Evolutionary conservation across 2,888 invertebrate genomes (phyloP).

Genomic region (Crematogaster levior): DNA sequence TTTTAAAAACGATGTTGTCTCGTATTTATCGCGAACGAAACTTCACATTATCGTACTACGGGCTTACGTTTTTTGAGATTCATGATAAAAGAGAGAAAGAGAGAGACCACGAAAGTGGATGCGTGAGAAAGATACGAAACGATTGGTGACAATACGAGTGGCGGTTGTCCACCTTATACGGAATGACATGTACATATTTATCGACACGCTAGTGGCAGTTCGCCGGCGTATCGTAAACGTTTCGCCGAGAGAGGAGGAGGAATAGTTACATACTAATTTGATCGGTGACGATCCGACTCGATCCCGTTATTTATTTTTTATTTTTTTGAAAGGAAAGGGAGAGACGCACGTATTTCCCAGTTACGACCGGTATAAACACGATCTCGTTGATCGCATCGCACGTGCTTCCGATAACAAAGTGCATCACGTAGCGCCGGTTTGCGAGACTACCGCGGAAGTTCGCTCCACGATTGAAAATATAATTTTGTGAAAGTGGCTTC

Average conservation of each 20-base stretch:
- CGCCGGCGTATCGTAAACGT: conserved; percentile 9
- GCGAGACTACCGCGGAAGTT: conserved; percentile 5
- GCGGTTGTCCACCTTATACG: conserved; percentile 59
- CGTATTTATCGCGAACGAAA: background rate
- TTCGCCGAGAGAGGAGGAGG: background rate
- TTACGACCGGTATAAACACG: background rate
- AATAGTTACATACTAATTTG: conserved; percentile 31
- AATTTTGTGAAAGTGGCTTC: conserved; percentile 28
- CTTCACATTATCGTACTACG: background rate
- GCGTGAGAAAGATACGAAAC: conserved; percentile 74
- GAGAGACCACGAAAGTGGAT: conserved; percentile 66
- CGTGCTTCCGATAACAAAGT: conserved; percentile 17
- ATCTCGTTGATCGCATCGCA: conserved; percentile 3
- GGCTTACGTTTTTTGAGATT: background rate
- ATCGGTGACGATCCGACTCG: background rate
- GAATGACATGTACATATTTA: conserved; percentile 65
- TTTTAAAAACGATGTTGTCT: background rate
- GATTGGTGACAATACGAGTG: conserved; percentile 63
- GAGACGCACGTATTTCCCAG: background rate
- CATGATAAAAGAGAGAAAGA: conserved; percentile 16
- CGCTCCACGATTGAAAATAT: conserved; percentile 6
- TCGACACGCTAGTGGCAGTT: conserved; percentile 25
- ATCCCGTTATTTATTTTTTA: background rate
- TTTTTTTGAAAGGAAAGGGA: background rate
- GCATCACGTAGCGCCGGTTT: conserved; percentile 16